Percentiles rank a stretch among this genome's conserved stretches.
Evolutionary conservation across 2,797 vertebrate species (phyloP).

Genomic region (Rhyacichthys aspro): DNA sequence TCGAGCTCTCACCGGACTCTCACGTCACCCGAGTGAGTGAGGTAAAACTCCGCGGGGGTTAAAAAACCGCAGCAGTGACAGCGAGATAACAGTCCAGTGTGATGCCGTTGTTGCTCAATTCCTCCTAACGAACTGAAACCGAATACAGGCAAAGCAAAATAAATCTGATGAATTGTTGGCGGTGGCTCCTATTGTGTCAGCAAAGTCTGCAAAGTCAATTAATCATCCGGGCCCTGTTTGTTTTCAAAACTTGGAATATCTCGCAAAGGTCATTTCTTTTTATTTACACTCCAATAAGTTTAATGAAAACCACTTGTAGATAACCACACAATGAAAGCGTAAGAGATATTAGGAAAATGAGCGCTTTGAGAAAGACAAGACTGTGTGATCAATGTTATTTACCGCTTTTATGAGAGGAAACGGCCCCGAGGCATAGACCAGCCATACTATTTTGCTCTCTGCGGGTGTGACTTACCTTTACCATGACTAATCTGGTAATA

Average conservation of each 20-base stretch:
- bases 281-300: not conserved
- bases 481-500: not conserved
- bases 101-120: conserved; percentile 9
- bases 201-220: conserved; percentile 1
- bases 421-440: not conserved
- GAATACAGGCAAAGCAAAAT: not conserved
- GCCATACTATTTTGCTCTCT: not conserved
- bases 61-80: conserved; percentile 13
- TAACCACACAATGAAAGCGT: not conserved
- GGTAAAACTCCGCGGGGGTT: conserved; percentile 23
- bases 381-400: too few species aligned
- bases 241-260: not conserved
- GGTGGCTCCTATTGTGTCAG: not conserved
- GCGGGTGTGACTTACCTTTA: not conserved
- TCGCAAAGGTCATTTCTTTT: not conserved
- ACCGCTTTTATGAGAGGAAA: not conserved
- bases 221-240: not conserved
- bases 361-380: not conserved
- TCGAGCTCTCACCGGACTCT: conserved; percentile 67
- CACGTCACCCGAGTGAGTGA: conserved; percentile 49
- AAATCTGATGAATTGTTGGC: not conserved
- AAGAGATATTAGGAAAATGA: not conserved
- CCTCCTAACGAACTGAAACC: conserved; percentile 21
- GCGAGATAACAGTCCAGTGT: not conserved
- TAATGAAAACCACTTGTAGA: not conserved